Evolutionary conservation across 2,797 vertebrate species (phyloP), one percentile per base, ranked within the genome.

Genomic region (Melanogrammus aeglefinus): DNA sequence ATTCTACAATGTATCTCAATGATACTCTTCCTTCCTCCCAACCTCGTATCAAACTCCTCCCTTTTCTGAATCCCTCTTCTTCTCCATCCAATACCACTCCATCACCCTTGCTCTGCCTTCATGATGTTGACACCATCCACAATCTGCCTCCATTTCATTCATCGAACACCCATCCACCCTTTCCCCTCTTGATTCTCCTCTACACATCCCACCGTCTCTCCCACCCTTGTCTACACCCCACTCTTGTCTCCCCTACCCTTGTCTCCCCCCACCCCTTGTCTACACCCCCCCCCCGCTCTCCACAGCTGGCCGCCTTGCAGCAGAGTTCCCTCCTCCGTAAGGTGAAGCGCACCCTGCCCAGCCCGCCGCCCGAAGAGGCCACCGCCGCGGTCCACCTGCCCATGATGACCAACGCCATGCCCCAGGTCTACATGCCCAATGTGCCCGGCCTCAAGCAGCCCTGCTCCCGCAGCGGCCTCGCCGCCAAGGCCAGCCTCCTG

Each of bases 301-400:
- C 12, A 1, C 33, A 99, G 97, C 94, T 98, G 87, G 96, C 96
- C 79, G 95, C 94, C 81, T 94, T 98, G 84, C 98, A 98, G 91
- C 96, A 98, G 74, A 97, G 96, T 92, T 96, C 96, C 0, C 94
- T 99, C 86, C 95, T 96, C 47, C 96, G 97, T 85, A 99, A 99
- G 93, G 97, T 99, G 88, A 99, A 99, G 93, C 94, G 98, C 91
- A 99, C 98, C 3, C 93, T 99, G 86, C 98, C 98, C 86, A 99
- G 97, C 92, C 98, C 98, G n/a, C 98, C 98, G 14, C 97, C 98
- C 0, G 98, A 99, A 47, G 98, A 99, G 90, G 96, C 85, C 6
- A 75, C 79, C n/a, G 41, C 89, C 81, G 85, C 92, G 75, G 88
- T 92, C 86, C 96, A 98, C 33, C 90, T 97, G 82, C 95, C 97